Conservation (phyloP, 2,888 invertebrate species). For the Crepidodera aurea region DNA sequence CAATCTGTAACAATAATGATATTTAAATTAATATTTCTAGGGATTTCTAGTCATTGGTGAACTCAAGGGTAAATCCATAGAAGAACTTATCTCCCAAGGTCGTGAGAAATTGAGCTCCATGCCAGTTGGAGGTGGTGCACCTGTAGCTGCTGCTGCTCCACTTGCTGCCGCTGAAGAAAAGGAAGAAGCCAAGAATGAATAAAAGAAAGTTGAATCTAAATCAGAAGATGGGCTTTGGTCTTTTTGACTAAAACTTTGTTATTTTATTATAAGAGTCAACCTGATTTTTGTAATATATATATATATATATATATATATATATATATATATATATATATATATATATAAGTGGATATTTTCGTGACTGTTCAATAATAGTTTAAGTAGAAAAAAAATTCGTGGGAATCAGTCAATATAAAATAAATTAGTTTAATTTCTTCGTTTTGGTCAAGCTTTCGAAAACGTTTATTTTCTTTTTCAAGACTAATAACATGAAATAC, state of each 20-base stretch:
- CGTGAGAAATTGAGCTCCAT: conserved; percentile 93
- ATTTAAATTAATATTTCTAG: too few relatives aligned
- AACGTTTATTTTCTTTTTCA: too few relatives aligned
- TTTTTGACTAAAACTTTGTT: conserved; percentile 80
- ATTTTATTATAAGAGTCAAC: conserved; percentile 33
- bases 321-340: too few relatives aligned
- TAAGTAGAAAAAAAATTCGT: too few relatives aligned
- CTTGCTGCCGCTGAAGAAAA: conserved; percentile 68
- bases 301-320: too few relatives aligned
- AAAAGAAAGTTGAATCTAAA: conserved; percentile 88
- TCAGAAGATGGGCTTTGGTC: conserved; percentile 99
- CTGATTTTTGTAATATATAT: conserved; percentile 33
- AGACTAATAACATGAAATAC: too few relatives aligned
- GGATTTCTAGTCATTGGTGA: conserved; percentile 88
- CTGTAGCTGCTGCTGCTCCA: conserved; percentile 71
- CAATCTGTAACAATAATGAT: not conserved
- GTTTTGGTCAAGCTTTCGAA: too few relatives aligned
- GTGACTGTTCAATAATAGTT: too few relatives aligned
- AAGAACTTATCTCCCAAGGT: conserved; percentile 90
- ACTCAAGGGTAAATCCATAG: conserved; percentile 89
- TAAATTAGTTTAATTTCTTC: too few relatives aligned
- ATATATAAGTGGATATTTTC: too few relatives aligned
- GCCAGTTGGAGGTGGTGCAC: conserved; percentile 87
- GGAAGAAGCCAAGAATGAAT: conserved; percentile 82
- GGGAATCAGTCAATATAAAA: too few relatives aligned